phyloP scores from a whole-genome alignment of 1,140 invertebrate species.

The Psix sp. region DNA sequence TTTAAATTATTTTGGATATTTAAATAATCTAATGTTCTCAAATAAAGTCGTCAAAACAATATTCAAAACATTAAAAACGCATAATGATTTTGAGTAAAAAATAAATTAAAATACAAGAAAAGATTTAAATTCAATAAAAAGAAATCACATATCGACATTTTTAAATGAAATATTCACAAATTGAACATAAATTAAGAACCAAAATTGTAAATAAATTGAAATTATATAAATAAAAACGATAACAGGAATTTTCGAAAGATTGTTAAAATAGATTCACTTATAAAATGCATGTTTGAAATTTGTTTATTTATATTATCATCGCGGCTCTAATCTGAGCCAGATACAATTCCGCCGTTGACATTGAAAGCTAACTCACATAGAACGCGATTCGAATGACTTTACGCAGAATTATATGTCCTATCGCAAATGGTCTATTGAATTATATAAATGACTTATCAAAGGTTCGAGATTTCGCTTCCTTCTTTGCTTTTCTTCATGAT shows the following conservation, averaged over 20 bases:
- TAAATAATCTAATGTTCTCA: too few species aligned
- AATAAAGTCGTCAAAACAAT: too few species aligned
- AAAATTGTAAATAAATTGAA: too few species aligned
- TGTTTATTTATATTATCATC: slow-evolving; percentile 71
- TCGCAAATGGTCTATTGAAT: slow-evolving; percentile 57
- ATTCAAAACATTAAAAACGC: too few species aligned
- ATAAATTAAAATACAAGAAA: too few species aligned
- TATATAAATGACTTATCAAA: slow-evolving; percentile 63
- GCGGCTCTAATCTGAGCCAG: slow-evolving; percentile 67
- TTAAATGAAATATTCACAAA: too few species aligned
- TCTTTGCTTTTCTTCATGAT: slow-evolving; percentile 28
- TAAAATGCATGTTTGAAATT: slow-evolving; percentile 45
- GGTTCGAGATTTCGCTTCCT: slow-evolving; percentile 38
- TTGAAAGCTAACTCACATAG: slow-evolving; percentile 66
- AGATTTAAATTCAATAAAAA: too few species aligned
- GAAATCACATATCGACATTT: too few species aligned
- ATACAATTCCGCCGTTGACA: slow-evolving; percentile 71
- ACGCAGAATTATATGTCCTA: slow-evolving; percentile 59
- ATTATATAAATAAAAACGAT: background rate
- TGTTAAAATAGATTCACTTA: background rate
- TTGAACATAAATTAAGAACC: too few species aligned
- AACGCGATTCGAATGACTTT: slow-evolving; percentile 52
- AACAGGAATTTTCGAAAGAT: background rate
- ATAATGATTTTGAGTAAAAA: too few species aligned
- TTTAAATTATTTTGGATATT: too few species aligned